Evolutionary conservation across 2,888 invertebrate genomes (phyloP).

Genomic region (Apotomis betuletana): DNA sequence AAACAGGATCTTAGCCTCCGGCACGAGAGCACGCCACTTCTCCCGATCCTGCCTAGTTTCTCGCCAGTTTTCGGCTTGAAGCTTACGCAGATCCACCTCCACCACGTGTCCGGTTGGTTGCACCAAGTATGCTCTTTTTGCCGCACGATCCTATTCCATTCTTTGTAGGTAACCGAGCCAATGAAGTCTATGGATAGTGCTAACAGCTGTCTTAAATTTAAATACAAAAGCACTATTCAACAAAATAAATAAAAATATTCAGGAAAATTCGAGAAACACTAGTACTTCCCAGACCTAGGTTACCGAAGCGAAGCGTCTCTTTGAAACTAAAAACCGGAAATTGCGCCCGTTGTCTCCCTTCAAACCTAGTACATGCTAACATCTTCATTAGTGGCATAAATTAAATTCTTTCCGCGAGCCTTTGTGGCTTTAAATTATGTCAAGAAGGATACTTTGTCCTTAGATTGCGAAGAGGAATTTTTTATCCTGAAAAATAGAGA

Average conservation of each 20-base stretch:
- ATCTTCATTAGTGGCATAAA: constrained; percentile 76
- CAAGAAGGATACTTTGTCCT: constrained; percentile 42
- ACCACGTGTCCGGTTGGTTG: too few species aligned
- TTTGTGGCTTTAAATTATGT: constrained; percentile 49
- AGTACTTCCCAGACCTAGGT: constrained; percentile 53
- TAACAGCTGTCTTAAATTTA: too few species aligned
- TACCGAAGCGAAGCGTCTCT: constrained; percentile 66
- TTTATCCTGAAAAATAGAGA: constrained; percentile 10
- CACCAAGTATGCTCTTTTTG: too few species aligned
- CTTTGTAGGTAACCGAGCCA: too few species aligned
- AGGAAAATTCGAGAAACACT: constrained; percentile 49
- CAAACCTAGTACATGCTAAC: constrained; percentile 47
- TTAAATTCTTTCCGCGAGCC: constrained; percentile 54
- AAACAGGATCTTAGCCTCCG: too few species aligned
- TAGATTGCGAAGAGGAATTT: constrained; percentile 31
- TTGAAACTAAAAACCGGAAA: constrained; percentile 84
- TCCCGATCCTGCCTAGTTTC: too few species aligned
- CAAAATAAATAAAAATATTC: background rate
- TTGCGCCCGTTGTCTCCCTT: constrained; percentile 75
- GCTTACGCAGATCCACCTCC: too few species aligned
- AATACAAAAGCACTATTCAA: too few species aligned
- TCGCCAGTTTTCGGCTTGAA: too few species aligned
- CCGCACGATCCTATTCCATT: too few species aligned
- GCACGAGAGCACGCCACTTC: too few species aligned
- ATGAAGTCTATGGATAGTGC: too few species aligned